Base-by-base conservation (phyloP, 1,140 invertebrate genomes). In the Caenorhabditis briggsae region DNA sequence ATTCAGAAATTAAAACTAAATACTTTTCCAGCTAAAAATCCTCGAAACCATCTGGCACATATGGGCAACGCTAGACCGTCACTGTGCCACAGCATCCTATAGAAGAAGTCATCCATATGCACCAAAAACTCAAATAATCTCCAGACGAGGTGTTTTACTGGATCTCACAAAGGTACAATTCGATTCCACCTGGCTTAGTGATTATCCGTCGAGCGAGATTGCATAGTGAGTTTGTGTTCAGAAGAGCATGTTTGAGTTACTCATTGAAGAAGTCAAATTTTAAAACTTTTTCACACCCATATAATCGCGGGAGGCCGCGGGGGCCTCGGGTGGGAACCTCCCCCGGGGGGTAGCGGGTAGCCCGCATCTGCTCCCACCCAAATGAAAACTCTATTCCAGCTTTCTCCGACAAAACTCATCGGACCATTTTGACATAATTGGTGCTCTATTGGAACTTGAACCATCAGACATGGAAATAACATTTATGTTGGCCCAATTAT, bases 401-500 rank as follows among this genome's bases (percentile, higher is more conserved):
- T 70, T 70, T 41, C 64, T 70, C 12, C 64, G 64, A 25, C 64
- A 70, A 70, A 70, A 41, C 23, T 70, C 64, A n/a, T 12, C 33
- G 0, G 64, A 70, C 3, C 33, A 70, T 18, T 70, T 70, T 46
- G 64, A 70, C 64, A 70, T 70, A 2, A 70, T 70, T 70, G 64
- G 64, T 16, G 11, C 33, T 11, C 14, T 70, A 43, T 1, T 43
- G 43, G 64, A 70, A 12, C 16, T 70, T 7, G 33, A 70, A 70
- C 64, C 64, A 70, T 16, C 64, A 14, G 64, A 70, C 23, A 70
- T 70, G 64, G 64, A 70, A 70, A 70, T 70, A 33, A 70, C 64
- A 14, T 70, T 70, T 70, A 70, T 70, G 64, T 46, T 70, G 33
- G 64, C 64, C 5, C 64, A 70, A n/a, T 46, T 70, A 8, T 70